Evolutionary conservation across 1,140 invertebrate species (phyloP).

Genomic region (Saxidomus purpurata): DNA sequence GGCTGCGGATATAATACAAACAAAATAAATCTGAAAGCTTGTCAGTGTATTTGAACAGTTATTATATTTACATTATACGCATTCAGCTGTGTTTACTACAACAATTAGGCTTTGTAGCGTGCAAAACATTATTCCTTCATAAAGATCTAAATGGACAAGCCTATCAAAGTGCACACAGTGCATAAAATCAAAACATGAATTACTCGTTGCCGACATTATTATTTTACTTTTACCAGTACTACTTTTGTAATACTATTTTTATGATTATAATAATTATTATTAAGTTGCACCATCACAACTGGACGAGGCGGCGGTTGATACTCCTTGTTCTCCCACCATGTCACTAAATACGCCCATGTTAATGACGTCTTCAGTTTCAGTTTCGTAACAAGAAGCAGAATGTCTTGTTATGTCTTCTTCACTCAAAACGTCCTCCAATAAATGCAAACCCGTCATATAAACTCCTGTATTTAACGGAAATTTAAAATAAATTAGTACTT

Average conservation of each 20-base stretch:
- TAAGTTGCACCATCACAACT: conserved; percentile 1
- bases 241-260: no score
- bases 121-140: no score
- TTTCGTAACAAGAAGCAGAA: background rate
- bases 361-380: conserved; percentile 6
- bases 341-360: background rate
- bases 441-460: conserved; percentile 3
- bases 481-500: background rate
- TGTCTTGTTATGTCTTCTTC: background rate
- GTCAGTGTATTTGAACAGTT: background rate
- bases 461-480: background rate
- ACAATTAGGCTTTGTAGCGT: no score
- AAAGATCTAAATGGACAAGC: no score
- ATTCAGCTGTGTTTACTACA: no score
- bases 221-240: no score
- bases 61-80: no score
- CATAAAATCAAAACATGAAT: no score
- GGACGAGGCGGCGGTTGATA: background rate
- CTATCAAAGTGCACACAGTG: no score
- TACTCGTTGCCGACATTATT: no score
- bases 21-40: background rate
- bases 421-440: background rate
- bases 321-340: background rate
- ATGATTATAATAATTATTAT: no score
- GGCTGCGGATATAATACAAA: background rate